Evolutionary conservation across 2,797 vertebrate species (phyloP).

Genomic region (Manis crassicaudata): DNA sequence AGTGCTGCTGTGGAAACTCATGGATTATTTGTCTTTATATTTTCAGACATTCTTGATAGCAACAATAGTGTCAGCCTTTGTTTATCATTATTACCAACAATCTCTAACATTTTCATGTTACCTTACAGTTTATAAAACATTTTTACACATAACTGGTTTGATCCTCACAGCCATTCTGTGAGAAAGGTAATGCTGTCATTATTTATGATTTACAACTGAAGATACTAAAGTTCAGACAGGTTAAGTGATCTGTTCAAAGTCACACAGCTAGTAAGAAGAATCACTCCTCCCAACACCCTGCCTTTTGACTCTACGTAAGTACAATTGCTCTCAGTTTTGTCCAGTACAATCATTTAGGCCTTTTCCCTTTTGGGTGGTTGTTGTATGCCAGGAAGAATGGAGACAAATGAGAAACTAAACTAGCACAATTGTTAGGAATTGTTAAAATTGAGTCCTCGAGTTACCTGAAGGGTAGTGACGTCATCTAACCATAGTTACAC

Average conservation of each 20-base stretch:
- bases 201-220: background rate
- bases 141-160: background rate
- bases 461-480: background rate
- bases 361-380: background rate
- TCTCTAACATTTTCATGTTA: background rate
- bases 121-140: slow-evolving; percentile 11
- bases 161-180: background rate
- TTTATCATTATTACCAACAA: background rate
- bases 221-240: slow-evolving; percentile 41
- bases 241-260: slow-evolving; percentile 10
- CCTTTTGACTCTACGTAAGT: background rate
- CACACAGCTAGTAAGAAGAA: slow-evolving; percentile 5
- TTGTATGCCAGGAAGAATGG: background rate
- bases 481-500: background rate
- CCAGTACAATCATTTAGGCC: background rate
- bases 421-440: background rate
- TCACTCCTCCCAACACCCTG: background rate
- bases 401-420: background rate
- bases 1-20: background rate
- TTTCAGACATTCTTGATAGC: background rate
- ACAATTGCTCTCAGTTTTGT: slow-evolving; percentile 3
- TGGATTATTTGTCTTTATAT: slow-evolving; percentile 10
- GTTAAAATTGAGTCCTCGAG: slow-evolving; percentile 18
- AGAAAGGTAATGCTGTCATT: background rate
- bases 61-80: background rate